Base-by-base conservation (phyloP, 2,113 vertebrate species). In the Pithys albifrons region DNA sequence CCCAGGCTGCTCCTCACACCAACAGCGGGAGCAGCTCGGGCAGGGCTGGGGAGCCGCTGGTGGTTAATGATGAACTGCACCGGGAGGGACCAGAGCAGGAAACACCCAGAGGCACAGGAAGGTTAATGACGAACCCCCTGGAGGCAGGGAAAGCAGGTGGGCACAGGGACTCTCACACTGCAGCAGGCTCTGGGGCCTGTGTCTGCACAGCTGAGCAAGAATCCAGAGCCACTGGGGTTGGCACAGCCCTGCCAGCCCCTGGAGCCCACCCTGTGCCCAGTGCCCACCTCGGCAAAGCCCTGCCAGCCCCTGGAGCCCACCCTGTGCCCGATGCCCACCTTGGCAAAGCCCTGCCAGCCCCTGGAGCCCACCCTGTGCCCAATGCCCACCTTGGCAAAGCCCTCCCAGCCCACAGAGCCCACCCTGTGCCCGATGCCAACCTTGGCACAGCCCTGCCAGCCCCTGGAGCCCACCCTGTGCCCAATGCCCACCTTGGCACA, bases 1-100 rank as follows among this genome's bases (percentile, higher is more conserved):
- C 24, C 39, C 78, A 12, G 41, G 20, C 4, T 23, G 20, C 41
- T 73, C 48, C 45, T 80, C 64, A 17, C 70, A 41, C 2, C 70
- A 66, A 5, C 3, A 71, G 84, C 16, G 65, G 4, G 12, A 61
- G 39, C 20, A 35, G 67, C 51, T n/a, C 4, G 24, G 52, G 6
- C 52, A 22, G 1, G 5, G 67, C 1, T 23, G 3, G 5, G 6
- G 66, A 61, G 10, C n/a, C 41, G 16, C 14, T 11, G 61, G 43
- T 57, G 45, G 74, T 83, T 94, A 93, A 94, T 91, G 69, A 90
- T 66, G 85, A 95, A 94, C 49, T 4, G n/a, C n/a, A n/a, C n/a
- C n/a, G n/a, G n/a, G n/a, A n/a, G n/a, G n/a, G n/a, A n/a, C 5
- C 4, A 2, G 28, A 77, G 66, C 67, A 31, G 28, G 85, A 55